Evolutionary conservation across 2,797 vertebrate species (phyloP).

Genomic region (Aselliscus stoliczkanus): DNA sequence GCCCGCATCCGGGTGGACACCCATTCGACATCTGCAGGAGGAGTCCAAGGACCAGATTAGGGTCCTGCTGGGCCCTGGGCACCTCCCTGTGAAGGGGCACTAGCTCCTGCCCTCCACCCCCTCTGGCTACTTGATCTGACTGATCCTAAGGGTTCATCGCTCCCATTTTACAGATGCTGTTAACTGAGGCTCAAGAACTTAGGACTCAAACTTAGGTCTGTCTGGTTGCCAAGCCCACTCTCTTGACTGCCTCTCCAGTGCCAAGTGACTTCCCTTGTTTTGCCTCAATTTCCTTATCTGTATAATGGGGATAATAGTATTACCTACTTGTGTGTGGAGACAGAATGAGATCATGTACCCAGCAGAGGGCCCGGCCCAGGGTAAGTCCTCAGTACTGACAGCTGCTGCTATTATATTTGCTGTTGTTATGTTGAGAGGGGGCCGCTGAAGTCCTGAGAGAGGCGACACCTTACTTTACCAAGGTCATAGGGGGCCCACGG

Average conservation of each 20-base stretch:
- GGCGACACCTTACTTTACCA: background rate
- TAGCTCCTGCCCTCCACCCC: background rate
- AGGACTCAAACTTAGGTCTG: background rate
- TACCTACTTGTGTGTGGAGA: background rate
- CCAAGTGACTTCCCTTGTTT: background rate
- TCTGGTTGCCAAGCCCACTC: background rate
- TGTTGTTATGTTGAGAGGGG: background rate
- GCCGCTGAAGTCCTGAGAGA: background rate
- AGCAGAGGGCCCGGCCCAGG: background rate
- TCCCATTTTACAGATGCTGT: background rate
- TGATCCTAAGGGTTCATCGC: rapidly evolving
- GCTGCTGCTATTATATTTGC: background rate
- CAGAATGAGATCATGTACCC: rapidly evolving
- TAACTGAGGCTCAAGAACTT: background rate
- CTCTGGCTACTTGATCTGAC: background rate
- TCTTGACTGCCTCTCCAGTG: background rate
- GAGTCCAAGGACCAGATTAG: background rate
- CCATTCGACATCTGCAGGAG: conserved; percentile 89
- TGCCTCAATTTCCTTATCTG: background rate
- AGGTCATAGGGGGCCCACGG: background rate
- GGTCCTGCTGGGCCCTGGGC: background rate
- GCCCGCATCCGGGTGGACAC: conserved; percentile 87
- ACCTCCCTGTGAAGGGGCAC: background rate
- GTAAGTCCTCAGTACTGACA: background rate
- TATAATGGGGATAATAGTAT: background rate